phyloP scores from a whole-genome alignment of 2,113 vertebrate species.

The Ahaetulla prasina region DNA sequence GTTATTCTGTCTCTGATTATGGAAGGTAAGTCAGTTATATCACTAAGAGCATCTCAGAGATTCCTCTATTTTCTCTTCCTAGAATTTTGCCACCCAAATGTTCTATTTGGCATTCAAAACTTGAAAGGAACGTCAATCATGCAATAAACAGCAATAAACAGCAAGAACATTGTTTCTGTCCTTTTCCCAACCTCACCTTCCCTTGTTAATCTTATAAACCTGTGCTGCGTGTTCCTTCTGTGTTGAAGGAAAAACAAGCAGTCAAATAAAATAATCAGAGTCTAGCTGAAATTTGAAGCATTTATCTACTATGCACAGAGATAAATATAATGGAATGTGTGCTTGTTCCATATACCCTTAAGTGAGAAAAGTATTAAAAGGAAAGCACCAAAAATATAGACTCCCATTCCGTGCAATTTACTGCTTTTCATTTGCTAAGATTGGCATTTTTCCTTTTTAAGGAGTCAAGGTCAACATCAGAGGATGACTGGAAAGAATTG shows the following conservation, averaged over 20 bases:
- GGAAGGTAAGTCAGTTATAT: background rate
- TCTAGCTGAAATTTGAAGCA: background rate
- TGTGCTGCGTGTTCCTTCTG: background rate
- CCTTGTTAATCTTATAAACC: background rate
- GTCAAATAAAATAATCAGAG: background rate
- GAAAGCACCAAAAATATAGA: background rate
- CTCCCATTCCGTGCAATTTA: background rate
- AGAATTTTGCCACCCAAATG: background rate
- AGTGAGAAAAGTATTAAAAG: background rate
- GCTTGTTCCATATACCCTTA: background rate
- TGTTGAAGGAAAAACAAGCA: background rate
- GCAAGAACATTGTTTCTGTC: background rate
- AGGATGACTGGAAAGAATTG: background rate
- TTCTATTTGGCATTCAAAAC: background rate
- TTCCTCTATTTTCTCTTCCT: background rate
- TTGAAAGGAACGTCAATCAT: background rate
- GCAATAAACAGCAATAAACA: background rate
- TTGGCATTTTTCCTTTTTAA: background rate
- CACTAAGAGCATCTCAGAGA: background rate
- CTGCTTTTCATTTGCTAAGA: background rate
- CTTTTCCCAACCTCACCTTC: background rate
- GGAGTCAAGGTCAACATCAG: conserved; percentile 4
- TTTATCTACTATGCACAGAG: background rate
- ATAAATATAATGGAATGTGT: background rate
- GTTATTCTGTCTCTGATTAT: background rate